phyloP scores from a whole-genome alignment of 2,888 invertebrate genomes.

The Parnassius glacialis region DNA sequence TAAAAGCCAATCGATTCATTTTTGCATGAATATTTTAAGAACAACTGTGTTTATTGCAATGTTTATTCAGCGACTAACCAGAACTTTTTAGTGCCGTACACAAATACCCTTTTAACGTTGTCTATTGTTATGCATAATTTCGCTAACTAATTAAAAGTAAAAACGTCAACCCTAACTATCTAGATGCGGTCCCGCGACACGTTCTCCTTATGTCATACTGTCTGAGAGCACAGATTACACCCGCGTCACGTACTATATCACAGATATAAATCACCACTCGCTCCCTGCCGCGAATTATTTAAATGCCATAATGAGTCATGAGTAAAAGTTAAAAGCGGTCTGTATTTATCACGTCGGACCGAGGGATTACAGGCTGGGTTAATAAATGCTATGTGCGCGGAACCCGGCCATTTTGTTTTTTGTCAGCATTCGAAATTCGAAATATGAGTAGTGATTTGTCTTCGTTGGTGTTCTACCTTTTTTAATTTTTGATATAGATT shows the following conservation, averaged over 20 bases:
- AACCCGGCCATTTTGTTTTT: constrained; percentile 65
- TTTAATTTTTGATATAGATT: background rate
- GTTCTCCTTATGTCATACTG: constrained; percentile 40
- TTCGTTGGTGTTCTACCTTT: constrained; percentile 30
- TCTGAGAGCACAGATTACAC: constrained; percentile 48
- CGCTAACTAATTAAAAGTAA: constrained; percentile 24
- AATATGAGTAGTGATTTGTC: constrained; percentile 66
- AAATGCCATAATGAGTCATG: constrained; percentile 74
- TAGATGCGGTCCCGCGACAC: constrained; percentile 26
- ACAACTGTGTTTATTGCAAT: constrained; percentile 5
- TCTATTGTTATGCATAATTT: constrained; percentile 17
- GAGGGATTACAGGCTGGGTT: constrained; percentile 67
- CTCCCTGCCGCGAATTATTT: constrained; percentile 74
- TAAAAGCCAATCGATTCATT: background rate
- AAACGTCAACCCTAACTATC: constrained; percentile 17
- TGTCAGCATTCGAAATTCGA: constrained; percentile 66
- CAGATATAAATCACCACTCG: constrained; percentile 64
- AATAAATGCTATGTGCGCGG: constrained; percentile 64
- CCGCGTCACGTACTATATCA: constrained; percentile 59
- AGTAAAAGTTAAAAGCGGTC: constrained; percentile 65
- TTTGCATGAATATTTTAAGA: constrained; percentile 9
- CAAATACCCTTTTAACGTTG: constrained; percentile 20
- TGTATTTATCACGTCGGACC: constrained; percentile 70
- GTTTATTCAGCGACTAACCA: constrained; percentile 1
- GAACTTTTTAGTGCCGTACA: constrained; percentile 18